Conservation (phyloP, 2,888 invertebrate genomes). For the Cheilosia impressa region DNA sequence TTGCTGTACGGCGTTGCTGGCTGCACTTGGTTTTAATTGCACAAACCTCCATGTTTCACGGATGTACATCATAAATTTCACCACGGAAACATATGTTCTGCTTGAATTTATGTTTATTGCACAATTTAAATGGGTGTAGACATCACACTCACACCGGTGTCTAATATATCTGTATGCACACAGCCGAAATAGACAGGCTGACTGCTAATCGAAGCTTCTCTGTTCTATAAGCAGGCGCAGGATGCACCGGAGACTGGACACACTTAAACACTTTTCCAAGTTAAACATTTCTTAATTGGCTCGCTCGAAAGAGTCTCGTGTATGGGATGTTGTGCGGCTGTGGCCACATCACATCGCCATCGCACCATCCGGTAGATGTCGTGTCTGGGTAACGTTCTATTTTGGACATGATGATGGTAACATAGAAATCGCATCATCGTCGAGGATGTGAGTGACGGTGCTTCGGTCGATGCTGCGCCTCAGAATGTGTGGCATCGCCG, state of each 20-base stretch:
- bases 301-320: constrained; percentile 65
- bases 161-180: background rate
- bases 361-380: constrained; percentile 66
- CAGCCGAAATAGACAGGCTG: constrained; percentile 9
- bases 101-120: constrained; percentile 73
- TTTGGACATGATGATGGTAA: constrained; percentile 66
- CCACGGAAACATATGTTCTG: constrained; percentile 73
- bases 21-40: constrained; percentile 71
- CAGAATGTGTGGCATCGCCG: constrained; percentile 33
- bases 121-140: constrained; percentile 73
- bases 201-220: constrained; percentile 58
- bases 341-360: constrained; percentile 30
- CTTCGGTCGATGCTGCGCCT: constrained; percentile 42
- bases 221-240: constrained; percentile 37
- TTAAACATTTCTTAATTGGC: constrained; percentile 75
- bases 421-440: constrained; percentile 75
- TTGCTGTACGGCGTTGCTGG: background rate
- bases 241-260: constrained; percentile 40
- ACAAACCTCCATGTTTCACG: constrained; percentile 70
- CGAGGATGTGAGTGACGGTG: constrained; percentile 58
- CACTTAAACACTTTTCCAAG: constrained; percentile 71
- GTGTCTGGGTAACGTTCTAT: constrained; percentile 71
- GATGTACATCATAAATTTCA: constrained; percentile 74
- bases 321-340: constrained; percentile 45
- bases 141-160: constrained; percentile 37